Evolutionary conservation across 1,140 invertebrate species (phyloP), one percentile per base, ranked within the genome.

Genomic region (Pristionchus pacificus): DNA sequence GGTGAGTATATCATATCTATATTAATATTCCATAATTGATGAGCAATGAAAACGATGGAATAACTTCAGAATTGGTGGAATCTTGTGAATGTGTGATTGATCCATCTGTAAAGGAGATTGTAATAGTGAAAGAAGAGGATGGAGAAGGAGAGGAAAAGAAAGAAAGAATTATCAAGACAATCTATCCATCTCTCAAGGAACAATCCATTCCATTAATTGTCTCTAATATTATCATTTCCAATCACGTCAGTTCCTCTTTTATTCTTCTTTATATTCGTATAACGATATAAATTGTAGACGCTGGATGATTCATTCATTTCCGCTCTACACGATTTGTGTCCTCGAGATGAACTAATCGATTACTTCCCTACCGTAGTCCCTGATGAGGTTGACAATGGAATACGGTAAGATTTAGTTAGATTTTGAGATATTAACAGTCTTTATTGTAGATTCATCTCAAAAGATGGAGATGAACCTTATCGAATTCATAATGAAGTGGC

Each of bases 381-480:
- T 25, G 66, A 68, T n/a, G 67, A 57, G 27, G 31, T 73, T 19
- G 71, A 73, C 60, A 68, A 58, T 19, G 65, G 65, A 59, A 59
- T 73, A 49, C 38, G 38, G 38, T 49, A 49, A 49, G 38, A 19
- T 49, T 49, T 49, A 49, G 6, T 10, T 49, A 19, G 19, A 49
- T 49, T 10, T 10, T 10, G 6, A 49, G 38, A 19, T 10, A 10
- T 49, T 10, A 6, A 49, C 38, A 49, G 19, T 6, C 6, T 10
- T 6, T 49, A 49, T 19, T 49, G 38, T 15, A 58, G 60, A 28
- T 70, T 65, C 59, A 15, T 73, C n/a, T 65, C 68, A 60, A 32
- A 73, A 65, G 71, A 73, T 30, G 71, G 67, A 38, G 71, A 73
- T 24, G 62, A 68, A 1, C 71, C 71, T n/a, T 73, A 68, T 60